phyloP scores from a whole-genome alignment of 1,140 invertebrate species.

The Fopius arisanus region DNA sequence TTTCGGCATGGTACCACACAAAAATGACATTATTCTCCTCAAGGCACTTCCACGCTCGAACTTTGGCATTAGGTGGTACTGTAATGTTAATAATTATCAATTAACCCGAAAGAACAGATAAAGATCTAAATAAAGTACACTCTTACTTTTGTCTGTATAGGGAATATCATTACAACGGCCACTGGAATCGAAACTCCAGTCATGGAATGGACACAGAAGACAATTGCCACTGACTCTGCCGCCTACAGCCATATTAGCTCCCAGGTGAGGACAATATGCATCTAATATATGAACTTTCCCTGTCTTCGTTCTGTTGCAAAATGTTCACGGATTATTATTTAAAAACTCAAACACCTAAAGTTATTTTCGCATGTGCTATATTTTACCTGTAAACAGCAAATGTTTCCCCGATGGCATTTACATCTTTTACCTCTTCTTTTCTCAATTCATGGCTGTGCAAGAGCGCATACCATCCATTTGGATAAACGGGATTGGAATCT shows the following conservation, averaged over 20 bases:
- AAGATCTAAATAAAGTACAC: too few species aligned
- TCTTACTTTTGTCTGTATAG: conserved; percentile 66
- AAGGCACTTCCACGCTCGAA: conserved; percentile 71
- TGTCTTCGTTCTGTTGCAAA: conserved; percentile 60
- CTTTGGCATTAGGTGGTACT: conserved; percentile 71
- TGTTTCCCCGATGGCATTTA: conserved; percentile 77
- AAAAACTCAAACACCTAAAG: too few species aligned
- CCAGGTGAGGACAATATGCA: conserved; percentile 90
- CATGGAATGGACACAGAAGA: conserved; percentile 89
- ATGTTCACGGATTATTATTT: neutral
- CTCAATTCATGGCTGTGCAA: conserved; percentile 74
- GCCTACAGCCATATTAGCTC: conserved; percentile 83
- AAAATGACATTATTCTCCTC: conserved; percentile 81
- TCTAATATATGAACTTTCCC: conserved; percentile 76
- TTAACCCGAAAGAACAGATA: too few species aligned
- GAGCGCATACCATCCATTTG: conserved; percentile 89
- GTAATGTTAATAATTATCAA: conserved; percentile 30
- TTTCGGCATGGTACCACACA: conserved; percentile 85
- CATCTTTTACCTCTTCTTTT: conserved; percentile 69
- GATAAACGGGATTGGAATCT: conserved; percentile 81
- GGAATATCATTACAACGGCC: conserved; percentile 79
- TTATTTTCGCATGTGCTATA: neutral
- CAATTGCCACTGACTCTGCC: conserved; percentile 79
- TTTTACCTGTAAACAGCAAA: conserved; percentile 77
- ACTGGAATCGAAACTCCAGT: conserved; percentile 80